Base-by-base conservation (phyloP, 2,888 invertebrate genomes). In the Sphaerophoria rueppellii region DNA sequence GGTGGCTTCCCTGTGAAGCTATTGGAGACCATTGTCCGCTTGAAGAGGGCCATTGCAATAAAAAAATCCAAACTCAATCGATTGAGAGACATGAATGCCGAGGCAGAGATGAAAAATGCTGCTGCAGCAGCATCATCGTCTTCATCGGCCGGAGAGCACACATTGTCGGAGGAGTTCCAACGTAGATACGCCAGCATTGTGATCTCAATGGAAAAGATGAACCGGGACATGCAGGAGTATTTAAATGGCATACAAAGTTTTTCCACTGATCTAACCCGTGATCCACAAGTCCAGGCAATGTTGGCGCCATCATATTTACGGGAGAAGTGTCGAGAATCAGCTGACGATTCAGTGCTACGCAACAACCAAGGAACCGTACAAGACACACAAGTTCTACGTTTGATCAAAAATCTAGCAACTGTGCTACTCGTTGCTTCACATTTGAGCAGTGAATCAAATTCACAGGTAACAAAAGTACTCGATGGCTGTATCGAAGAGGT, bases 401-500 rank as follows among this genome's bases (percentile, higher is more conserved):
- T 99, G 74, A 95, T 99, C 24, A 96, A 96, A 71, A 96, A 97
- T 91, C 93, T 99, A 65, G 96, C 98, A 16, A 97, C 98, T 1
- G 93, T 99, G 43, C 95, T 99, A 95, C 88, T 92, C 72, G 90
- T 92, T 2, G 90, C 91, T 12, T 92, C 92, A 40, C 90, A 91
- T 82, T 74, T 92, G 54, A 93, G 96, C 6, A 89, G 88, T 40
- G 91, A 90, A 6, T 95, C 96, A 91, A 95, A 95, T 1, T 96
- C 97, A 89, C 95, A 96, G 90, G 98, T 97, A 91, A 96, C 97
- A 2, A 98, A 97, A 92, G 98, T 98, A 90, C 93, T 98, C 72
- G 97, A 98, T 92, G 98, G 97, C 24, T 97, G 98, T 52, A 95
- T 98, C 93, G 96, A 96, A 89, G 96, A 98, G 90, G 96, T 98